Base-by-base conservation (phyloP, 2,113 vertebrate genomes). In the Cathartes aura region DNA sequence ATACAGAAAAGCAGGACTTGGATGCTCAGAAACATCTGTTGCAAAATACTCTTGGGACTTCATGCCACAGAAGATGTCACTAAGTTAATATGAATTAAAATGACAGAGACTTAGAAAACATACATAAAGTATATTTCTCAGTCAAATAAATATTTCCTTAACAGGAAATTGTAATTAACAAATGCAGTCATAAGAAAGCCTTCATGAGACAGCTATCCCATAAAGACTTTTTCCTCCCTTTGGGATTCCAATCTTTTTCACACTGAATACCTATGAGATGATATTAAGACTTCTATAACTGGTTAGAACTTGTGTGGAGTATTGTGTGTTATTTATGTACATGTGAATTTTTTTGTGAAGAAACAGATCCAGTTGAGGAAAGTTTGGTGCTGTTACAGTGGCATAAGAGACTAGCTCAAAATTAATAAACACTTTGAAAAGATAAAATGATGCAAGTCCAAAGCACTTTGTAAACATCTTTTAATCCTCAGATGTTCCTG, bases 351-450 rank as follows among this genome's bases (percentile, higher is more conserved):
- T 92, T 93, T 71, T 52, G 26, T 63, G 40, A 85, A 87, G 62
- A 79, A 89, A 67, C 5, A 74, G 40, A 83, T 78, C 47, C 3
- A 5, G 30, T 2, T 59, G 59, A 71, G 26, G 55, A 52, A 93
- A 91, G 45, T 72, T 93, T 58, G 89, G 21, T 56, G 34, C 29
- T 68, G 19, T 53, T 80, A 89, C 36, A 68, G 43, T 85, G 73
- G 62, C 18, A 2, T 89, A 91, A 92, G 24, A 93, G 36, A 60
- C 45, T 82, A 89, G 42, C 53, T 59, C 53, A 66, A 92, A 94
- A 95, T 64, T 75, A 93, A 95, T 75, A 95, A 95, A 87, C 64
- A 78, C 68, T 96, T 92, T 56, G 45, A 86, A 94, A 95, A 91
- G 47, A 92, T 81, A 87, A 84, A 95, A 91, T 87, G 1, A 89